Evolutionary conservation across 2,888 invertebrate species (phyloP).

Genomic region (Megamerina dolium): DNA sequence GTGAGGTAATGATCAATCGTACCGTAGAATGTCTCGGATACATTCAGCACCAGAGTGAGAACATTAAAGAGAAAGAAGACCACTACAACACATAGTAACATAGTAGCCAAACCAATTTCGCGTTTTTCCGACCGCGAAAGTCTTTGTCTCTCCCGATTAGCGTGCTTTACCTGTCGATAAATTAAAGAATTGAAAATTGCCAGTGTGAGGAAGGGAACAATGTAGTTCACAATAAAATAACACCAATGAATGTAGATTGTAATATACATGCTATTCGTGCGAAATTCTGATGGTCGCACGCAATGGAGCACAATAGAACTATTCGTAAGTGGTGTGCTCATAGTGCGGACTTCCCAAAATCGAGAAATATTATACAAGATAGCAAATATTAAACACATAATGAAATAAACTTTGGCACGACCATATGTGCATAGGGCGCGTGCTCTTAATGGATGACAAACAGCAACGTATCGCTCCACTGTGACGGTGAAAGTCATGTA

Average conservation of each 20-base stretch:
- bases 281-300: constrained; percentile 61
- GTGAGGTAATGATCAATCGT: constrained; percentile 65
- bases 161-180: constrained; percentile 81
- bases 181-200: constrained; percentile 88
- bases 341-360: constrained; percentile 63
- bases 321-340: constrained; percentile 38
- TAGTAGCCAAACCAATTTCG: constrained; percentile 89
- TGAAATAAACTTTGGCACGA: constrained; percentile 76
- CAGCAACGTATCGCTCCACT: constrained; percentile 89
- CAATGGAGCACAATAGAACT: constrained; percentile 61
- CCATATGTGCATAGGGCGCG: constrained; percentile 86
- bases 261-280: constrained; percentile 68
- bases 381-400: constrained; percentile 73
- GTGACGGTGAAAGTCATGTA: constrained; percentile 88
- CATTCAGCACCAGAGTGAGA: constrained; percentile 77
- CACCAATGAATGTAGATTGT: constrained; percentile 89
- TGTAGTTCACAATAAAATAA: constrained; percentile 89
- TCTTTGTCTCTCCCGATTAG: constrained; percentile 83
- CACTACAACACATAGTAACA: constrained; percentile 89
- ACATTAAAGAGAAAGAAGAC: constrained; percentile 93
- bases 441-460: constrained; percentile 83
- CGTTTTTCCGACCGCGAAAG: constrained; percentile 84
- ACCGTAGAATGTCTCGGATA: constrained; percentile 73
- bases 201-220: constrained; percentile 83
- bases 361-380: constrained; percentile 80